Evolutionary conservation across 2,113 vertebrate species (phyloP).

Genomic region (Nicator chloris): DNA sequence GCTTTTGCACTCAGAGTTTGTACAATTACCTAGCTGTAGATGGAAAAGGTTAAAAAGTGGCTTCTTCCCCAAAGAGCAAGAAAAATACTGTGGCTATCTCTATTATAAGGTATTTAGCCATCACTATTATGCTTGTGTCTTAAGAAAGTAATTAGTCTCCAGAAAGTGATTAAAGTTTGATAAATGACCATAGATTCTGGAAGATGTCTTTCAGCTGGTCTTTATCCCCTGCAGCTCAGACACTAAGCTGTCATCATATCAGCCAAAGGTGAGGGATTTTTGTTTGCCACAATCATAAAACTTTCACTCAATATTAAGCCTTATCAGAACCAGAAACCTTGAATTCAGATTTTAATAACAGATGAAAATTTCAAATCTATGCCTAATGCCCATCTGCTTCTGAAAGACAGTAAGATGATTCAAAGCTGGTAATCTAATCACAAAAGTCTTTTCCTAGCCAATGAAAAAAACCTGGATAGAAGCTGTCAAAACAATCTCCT

Average conservation of each 20-base stretch:
- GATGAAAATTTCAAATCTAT: slow-evolving; percentile 42
- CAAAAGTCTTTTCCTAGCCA: slow-evolving; percentile 7
- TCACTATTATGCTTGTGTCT: neutral
- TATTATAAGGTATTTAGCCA: neutral
- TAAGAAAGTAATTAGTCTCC: slow-evolving; percentile 11
- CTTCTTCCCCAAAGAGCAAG: neutral
- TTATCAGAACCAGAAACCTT: slow-evolving; percentile 41
- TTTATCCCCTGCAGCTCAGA: slow-evolving; percentile 33
- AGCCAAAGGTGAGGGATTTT: slow-evolving; percentile 36
- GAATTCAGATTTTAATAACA: slow-evolving; percentile 45
- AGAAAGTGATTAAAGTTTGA: slow-evolving; percentile 37
- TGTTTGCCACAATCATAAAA: slow-evolving; percentile 44
- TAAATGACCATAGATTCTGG: neutral
- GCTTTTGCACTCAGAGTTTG: neutral
- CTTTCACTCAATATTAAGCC: slow-evolving; percentile 47
- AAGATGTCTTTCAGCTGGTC: slow-evolving; percentile 31
- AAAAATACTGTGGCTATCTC: neutral
- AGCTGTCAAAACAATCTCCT: slow-evolving; percentile 47
- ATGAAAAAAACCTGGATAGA: slow-evolving; percentile 50
- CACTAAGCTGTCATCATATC: slow-evolving; percentile 47
- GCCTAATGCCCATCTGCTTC: slow-evolving; percentile 41
- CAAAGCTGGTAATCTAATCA: slow-evolving; percentile 49
- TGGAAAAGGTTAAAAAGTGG: neutral
- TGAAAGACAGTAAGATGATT: slow-evolving; percentile 20
- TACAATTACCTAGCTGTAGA: neutral